A percentile compares a stretch with the other conserved stretches of the same genome.
Conservation (phyloP, 2,113 vertebrate species). For the Apodemus sylvaticus region DNA sequence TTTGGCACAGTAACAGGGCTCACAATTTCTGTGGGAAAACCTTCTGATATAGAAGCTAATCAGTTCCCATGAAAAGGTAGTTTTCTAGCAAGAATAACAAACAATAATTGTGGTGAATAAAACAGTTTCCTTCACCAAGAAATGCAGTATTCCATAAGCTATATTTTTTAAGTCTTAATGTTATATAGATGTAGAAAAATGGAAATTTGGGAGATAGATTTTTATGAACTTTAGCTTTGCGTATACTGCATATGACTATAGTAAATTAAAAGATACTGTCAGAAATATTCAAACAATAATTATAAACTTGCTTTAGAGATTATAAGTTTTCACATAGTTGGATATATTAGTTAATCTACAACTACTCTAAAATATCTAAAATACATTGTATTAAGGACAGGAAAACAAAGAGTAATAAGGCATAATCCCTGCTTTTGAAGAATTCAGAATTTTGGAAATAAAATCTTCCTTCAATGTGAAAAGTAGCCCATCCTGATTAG, state of each 20-base stretch:
- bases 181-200: conserved; percentile 64
- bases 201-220: conserved; percentile 74
- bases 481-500: background rate
- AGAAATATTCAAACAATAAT: background rate
- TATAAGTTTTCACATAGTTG: background rate
- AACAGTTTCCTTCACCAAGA: background rate
- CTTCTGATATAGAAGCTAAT: conserved; percentile 57
- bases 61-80: conserved; percentile 69
- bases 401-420: background rate
- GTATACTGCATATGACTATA: conserved; percentile 77
- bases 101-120: conserved; percentile 57
- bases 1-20: conserved; percentile 70
- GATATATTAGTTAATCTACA: background rate
- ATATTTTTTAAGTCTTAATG: conserved; percentile 70
- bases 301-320: background rate
- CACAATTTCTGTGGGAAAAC: conserved; percentile 48
- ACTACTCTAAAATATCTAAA: background rate
- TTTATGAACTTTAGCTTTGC: conserved; percentile 76
- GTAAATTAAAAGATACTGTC: conserved; percentile 71
- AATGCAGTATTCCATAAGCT: conserved; percentile 71
- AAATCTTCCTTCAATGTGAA: background rate
- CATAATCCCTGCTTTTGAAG: background rate
- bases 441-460: conserved; percentile 32
- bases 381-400: background rate
- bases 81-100: conserved; percentile 47